Evolutionary conservation across 2,888 invertebrate species (phyloP).

Genomic region (Aethes cnicana): DNA sequence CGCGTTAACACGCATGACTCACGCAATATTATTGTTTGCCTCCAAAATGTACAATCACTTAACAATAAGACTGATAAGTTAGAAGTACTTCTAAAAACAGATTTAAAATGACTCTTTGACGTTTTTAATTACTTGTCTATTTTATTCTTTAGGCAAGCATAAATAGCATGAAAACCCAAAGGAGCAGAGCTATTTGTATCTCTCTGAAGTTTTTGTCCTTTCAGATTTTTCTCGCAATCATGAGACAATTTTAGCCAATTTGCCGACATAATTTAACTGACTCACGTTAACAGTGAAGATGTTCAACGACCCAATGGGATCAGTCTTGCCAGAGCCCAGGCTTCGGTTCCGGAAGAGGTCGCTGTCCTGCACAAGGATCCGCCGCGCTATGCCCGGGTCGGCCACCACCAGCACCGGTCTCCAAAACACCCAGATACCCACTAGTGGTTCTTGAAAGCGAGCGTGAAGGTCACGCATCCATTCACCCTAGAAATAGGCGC

Average conservation of each 20-base stretch:
- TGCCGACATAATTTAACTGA: too few relatives aligned
- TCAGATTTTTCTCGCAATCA: too few relatives aligned
- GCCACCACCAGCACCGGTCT: conserved; percentile 57
- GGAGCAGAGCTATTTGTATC: too few relatives aligned
- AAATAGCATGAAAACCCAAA: too few relatives aligned
- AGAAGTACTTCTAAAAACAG: conserved; percentile 1
- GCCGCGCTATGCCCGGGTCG: conserved; percentile 52
- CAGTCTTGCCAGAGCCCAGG: conserved; percentile 49
- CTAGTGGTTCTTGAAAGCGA: conserved; percentile 46
- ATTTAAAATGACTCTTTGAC: conserved; percentile 3
- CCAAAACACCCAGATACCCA: conserved; percentile 65
- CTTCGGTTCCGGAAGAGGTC: conserved; percentile 54
- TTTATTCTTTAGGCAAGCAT: too few relatives aligned
- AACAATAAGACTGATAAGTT: conserved; percentile 6
- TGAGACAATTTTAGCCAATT: too few relatives aligned
- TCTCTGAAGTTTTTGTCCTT: too few relatives aligned
- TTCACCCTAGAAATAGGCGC: conserved; percentile 46
- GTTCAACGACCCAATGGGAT: conserved; percentile 53
- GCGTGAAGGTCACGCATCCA: conserved; percentile 53
- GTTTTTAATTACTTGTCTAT: too few relatives aligned
- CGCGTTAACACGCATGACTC: too few relatives aligned
- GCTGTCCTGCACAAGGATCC: conserved; percentile 56
- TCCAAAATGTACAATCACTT: neutral
- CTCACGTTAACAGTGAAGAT: conserved; percentile 59
- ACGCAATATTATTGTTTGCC: conserved; percentile 6